Evolutionary conservation across 2,797 vertebrate genomes (phyloP), one percentile per base, ranked within the genome.

Genomic region (Choloepus didactylus): DNA sequence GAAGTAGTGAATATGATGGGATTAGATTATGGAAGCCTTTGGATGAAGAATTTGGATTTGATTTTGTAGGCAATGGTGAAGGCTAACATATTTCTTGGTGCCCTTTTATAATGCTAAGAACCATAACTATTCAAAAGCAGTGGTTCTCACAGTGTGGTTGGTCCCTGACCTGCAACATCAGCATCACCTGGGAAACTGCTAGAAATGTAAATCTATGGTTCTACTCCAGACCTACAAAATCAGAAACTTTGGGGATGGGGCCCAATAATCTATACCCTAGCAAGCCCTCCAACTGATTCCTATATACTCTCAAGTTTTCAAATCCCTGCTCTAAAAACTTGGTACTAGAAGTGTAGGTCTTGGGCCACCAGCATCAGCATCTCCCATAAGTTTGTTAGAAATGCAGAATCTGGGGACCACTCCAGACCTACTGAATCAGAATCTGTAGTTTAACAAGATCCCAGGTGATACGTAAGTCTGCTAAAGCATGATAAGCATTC

Each of bases 21-120:
- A 14, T 84, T 54, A 76, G 35, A 35, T 86, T 29, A 54, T 72
- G 14, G 66, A 83, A 46, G n/a, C 59, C 72, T 93, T 81, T 31
- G 69, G 35, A 51, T 69, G 62, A 62, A 93, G 81, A 38, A 3
- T n/a, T 69, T 93, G 62, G 59, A 21, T 88, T 84, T 86, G 87
- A 92, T 70, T 96, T 90, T 91, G 46, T 49, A 88, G 44, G 29
- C 62, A 76, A n/a, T 44, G 19, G 75, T 91, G 72, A 91, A 80
- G 16, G 5, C n/a, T 29, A 56, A 35, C 14, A 41, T 67, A 3
- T 56, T 85, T 92, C 87, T 51, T 41, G 81, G 49, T 46, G 35
- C 35, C 25, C 72, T 29, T 88, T 67, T 51, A 64, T 25, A 31
- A 91, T 66, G 64, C 69, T 88, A 73, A 87, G 70, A 29, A 64